Base-by-base conservation (phyloP, 2,888 invertebrate species). In the Venustoraphidia nigricollis region DNA sequence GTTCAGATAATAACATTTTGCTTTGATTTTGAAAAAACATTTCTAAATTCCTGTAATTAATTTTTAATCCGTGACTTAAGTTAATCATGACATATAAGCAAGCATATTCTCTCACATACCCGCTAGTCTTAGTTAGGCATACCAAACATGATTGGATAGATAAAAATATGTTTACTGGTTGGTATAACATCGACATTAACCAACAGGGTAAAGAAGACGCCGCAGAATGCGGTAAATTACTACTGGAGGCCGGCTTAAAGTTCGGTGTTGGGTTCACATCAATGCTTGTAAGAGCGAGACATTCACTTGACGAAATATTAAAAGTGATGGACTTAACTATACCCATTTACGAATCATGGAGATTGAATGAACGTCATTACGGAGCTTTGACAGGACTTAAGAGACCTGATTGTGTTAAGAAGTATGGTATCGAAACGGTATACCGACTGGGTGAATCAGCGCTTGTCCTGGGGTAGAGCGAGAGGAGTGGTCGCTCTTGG, bases 311-410 rank as follows among this genome's bases (percentile, higher is more conserved):
- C 45, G 62, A 76, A 0, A 77, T 90, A 51, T 65, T 90, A 8
- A 68, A 77, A 50, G 79, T 81, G 59, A 72, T 81, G 40, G 76
- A 73, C 2, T 82, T 83, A 58, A 63, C 76, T n/a, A 65, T 90
- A 53, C 81, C 83, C 0, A 67, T 83, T 8, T 62, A 73, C 6
- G 79, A 81, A 60, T 82, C 86, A 9, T 91, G 91, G 91, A 75
- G 89, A 10, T 68, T 91, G 34, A 90, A 90, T 59, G 90, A 91
- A 64, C 77, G 91, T 50, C 91, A 91, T 60, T 91, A 90, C 58
- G 91, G 91, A 45, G 84, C 84, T 39, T 73, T 91, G 8, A 91
- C 89, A 10, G 90, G 90, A 2, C 72, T 86, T 51, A 85, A 90
- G 60, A 91, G 91, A 64, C 77, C 83, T 0, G 86, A 89, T 66